Evolutionary conservation across 2,888 invertebrate genomes (phyloP), one percentile per base, ranked within the genome.

Genomic region (Polydrusus tereticollis): DNA sequence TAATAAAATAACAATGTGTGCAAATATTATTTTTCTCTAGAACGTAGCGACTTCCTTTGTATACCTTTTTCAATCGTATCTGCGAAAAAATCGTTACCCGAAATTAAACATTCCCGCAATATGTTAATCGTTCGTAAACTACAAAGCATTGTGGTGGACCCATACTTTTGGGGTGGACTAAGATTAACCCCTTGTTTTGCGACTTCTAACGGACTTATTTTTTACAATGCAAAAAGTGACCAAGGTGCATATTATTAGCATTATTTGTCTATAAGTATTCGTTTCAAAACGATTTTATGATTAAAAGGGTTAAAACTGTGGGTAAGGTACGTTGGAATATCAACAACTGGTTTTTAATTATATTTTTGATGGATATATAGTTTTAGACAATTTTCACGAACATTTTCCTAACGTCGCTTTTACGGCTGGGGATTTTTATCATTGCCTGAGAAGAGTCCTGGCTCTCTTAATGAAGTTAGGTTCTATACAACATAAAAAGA

Each of bases 171-270:
- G 20, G 21, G 38, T 52, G 23, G 36, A 64, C 64, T 21, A 64
- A 23, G 64, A 21, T n/a, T 41, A 47, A 26, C 21, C 60, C 60
- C 52, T 50, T 33, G 57, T 57, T 69, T 69, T 47, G 57, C 64
- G 12, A 50, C 33, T 47, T 50, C 18, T 36, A 69, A 69, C 69
- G 69, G 33, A 63, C 63, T 63, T 63, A 43, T 47, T 69, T 47
- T 64, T 64, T 69, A 63, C 41, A 33, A 33, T 33, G 57, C 45
- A 57, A 69, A 52, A 69, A 63, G 43, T 57, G 36, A 57, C 47
- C 55, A 55, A 69, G 63, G 55, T 55, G 69, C 63, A 69, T 69
- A 55, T 63, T 63, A 69, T 69, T 69, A 69, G 21, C 57, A 57
- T 69, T 57, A 57, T 52, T 69, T 18, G 21, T 50, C 18, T 16